These are phyloP conservation scores for Cygnus olor DNA, from an alignment of 2,797 vertebrate genomes.

Conservation along the genomic window DNA sequence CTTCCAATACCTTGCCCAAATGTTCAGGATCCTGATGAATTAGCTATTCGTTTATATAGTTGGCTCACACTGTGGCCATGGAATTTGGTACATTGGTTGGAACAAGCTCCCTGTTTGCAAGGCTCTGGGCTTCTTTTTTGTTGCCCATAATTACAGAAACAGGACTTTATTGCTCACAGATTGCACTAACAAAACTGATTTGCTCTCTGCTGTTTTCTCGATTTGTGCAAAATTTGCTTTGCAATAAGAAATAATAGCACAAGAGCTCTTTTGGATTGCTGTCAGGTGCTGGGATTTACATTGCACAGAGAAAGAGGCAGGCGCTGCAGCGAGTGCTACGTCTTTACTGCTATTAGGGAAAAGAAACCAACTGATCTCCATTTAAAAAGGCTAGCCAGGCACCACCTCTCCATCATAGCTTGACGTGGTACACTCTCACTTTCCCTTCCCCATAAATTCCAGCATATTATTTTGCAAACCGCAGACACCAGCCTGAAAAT, in stretches of 20 bases:
- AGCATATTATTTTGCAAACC: neutral
- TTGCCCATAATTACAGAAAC: neutral
- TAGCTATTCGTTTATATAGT: conserved; percentile 44
- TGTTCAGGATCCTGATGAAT: neutral
- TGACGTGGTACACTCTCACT: neutral
- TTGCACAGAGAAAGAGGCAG: neutral
- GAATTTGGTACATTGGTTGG: conserved; percentile 30
- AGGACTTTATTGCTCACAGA: conserved; percentile 30
- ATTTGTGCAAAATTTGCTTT: conserved; percentile 17
- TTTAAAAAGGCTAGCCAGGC: neutral
- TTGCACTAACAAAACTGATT: neutral
- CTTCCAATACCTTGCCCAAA: conserved; percentile 2
- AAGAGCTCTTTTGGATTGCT: neutral
- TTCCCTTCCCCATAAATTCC: neutral
- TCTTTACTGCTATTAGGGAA: neutral
- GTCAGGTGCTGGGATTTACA: neutral
- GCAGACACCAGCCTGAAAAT: neutral
- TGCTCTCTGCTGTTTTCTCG: neutral
- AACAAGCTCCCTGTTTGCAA: neutral
- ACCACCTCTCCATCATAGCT: neutral
- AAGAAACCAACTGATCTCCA: neutral
- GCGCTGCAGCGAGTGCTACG: neutral
- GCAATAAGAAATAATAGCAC: neutral
- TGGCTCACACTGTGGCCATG: neutral
- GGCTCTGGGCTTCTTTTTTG: neutral